phyloP scores from a whole-genome alignment of 2,797 vertebrate genomes.

The Squalus acanthias region DNA sequence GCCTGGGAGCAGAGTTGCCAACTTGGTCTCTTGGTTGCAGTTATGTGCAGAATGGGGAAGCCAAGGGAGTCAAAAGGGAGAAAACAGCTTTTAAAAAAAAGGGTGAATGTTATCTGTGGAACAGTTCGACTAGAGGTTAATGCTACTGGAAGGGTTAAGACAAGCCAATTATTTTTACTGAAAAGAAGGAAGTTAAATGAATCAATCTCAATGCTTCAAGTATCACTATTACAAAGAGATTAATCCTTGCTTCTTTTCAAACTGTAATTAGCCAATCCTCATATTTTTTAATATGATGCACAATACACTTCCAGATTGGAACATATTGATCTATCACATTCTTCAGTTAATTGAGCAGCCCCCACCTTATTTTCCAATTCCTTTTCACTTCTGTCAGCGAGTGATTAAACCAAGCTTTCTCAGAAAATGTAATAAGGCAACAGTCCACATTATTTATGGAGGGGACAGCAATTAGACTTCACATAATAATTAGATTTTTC shows the following conservation, averaged over 20 bases:
- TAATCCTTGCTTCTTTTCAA: background rate
- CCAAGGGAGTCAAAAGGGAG: background rate
- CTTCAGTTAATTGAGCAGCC: background rate
- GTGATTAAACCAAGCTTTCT: background rate
- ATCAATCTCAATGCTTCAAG: conserved; percentile 15
- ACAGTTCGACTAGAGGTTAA: background rate
- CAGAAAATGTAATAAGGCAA: conserved; percentile 2
- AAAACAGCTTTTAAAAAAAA: background rate
- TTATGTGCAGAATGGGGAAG: background rate
- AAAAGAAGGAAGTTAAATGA: background rate
- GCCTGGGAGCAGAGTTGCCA: background rate
- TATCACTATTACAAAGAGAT: no score
- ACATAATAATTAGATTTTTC: conserved; percentile 18
- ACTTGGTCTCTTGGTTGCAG: background rate
- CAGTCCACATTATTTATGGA: background rate
- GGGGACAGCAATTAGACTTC: conserved; percentile 10
- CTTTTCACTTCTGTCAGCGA: background rate
- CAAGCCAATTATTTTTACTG: background rate
- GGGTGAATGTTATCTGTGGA: background rate
- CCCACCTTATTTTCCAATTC: background rate
- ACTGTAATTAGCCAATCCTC: conserved; percentile 13
- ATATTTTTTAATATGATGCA: conserved; percentile 5
- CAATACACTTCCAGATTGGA: background rate
- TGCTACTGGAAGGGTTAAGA: background rate
- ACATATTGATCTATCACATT: conserved; percentile 18